Evolutionary conservation across 2,888 invertebrate species (phyloP).

Genomic region (Drosophila ochracea): DNA sequence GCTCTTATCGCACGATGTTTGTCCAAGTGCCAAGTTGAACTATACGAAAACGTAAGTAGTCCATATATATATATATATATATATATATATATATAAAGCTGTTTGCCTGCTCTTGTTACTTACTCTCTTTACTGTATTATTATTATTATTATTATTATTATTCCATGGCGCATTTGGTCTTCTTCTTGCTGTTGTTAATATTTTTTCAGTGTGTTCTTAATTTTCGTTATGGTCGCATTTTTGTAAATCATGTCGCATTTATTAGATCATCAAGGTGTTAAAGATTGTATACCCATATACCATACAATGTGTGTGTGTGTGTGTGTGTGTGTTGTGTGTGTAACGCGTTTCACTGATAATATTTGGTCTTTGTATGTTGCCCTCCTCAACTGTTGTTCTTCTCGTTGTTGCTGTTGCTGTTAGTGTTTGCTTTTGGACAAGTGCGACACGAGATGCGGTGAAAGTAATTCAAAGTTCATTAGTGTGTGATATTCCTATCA

Average conservation of each 20-base stretch:
- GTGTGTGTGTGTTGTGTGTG: too few relatives aligned
- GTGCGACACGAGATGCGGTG: slow-evolving; percentile 50
- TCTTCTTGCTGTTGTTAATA: slow-evolving; percentile 19
- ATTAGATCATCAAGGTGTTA: slow-evolving; percentile 81
- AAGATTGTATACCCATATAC: slow-evolving; percentile 61
- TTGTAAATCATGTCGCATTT: slow-evolving; percentile 80
- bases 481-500: slow-evolving; percentile 32
- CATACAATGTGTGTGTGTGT: slow-evolving; percentile 15
- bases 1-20: slow-evolving; percentile 74
- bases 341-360: slow-evolving; percentile 73
- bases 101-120: slow-evolving; percentile 41
- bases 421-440: slow-evolving; percentile 29
- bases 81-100: slow-evolving; percentile 1
- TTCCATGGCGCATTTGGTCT: slow-evolving; percentile 8
- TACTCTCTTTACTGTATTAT: slow-evolving; percentile 13
- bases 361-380: slow-evolving; percentile 47
- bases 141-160: slow-evolving; percentile 25
- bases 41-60: slow-evolving; percentile 54
- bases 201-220: slow-evolving; percentile 45
- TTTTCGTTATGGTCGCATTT: slow-evolving; percentile 54
- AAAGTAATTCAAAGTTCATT: slow-evolving; percentile 75
- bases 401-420: slow-evolving; percentile 18
- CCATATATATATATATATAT: slow-evolving; percentile 3
- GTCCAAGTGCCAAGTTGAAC: slow-evolving; percentile 79
- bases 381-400: slow-evolving; percentile 45